Evolutionary conservation across 2,797 vertebrate species (phyloP).

Genomic region (Gallinago solitaria): DNA sequence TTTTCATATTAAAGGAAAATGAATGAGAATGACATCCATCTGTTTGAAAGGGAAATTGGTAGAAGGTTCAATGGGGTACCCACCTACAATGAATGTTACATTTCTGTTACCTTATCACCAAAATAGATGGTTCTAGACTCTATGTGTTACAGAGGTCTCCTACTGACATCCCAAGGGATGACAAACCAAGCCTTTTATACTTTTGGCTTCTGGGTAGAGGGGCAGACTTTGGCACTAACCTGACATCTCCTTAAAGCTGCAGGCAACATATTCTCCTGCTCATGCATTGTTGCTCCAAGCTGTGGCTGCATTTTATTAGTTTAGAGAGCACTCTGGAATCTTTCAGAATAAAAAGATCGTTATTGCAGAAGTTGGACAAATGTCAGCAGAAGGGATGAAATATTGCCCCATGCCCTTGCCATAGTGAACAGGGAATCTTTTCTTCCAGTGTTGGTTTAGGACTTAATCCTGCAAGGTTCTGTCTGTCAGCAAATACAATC

Average conservation of each 20-base stretch:
- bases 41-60: not conserved
- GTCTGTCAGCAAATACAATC: conserved; percentile 55
- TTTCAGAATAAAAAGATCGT: not conserved
- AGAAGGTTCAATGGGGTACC: not conserved
- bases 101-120: not conserved
- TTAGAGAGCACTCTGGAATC: not conserved
- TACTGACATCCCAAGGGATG: not conserved
- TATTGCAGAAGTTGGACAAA: not conserved
- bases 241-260: not conserved
- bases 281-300: not conserved
- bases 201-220: not conserved
- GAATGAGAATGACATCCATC: not conserved
- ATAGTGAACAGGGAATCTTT: conserved; percentile 44
- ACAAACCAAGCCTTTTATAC: not conserved
- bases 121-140: not conserved
- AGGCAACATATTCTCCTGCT: not conserved
- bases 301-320: not conserved
- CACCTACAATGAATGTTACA: not conserved
- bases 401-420: not conserved
- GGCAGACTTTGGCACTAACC: not conserved
- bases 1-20: conserved; percentile 1
- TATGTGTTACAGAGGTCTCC: not conserved
- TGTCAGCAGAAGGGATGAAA: conserved; percentile 26
- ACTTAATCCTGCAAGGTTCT: conserved; percentile 3
- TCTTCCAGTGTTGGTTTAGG: conserved; percentile 25